Percentiles rank a stretch among this genome's conserved stretches.
phyloP scores from a whole-genome alignment of 2,888 invertebrate genomes.

The Sarcophaga carnaria region DNA sequence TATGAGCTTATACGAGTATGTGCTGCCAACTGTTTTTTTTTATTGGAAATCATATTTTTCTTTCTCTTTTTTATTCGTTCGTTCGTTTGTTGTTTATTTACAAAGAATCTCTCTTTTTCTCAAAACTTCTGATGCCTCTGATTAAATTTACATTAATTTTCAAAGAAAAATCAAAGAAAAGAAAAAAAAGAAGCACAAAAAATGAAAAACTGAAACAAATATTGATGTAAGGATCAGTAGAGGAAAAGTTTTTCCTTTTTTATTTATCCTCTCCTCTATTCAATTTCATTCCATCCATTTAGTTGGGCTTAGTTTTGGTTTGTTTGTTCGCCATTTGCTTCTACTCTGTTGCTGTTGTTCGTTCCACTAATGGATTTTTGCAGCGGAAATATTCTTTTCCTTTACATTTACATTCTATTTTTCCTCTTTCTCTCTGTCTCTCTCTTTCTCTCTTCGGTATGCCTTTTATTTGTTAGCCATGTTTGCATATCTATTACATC shows the following conservation, averaged over 20 bases:
- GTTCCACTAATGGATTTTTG: conserved; percentile 67
- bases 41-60: conserved; percentile 15
- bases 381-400: conserved; percentile 55
- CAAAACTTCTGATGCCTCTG: conserved; percentile 62
- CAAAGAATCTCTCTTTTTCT: conserved; percentile 57
- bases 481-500: conserved; percentile 68
- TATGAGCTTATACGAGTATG: conserved; percentile 64
- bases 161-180: conserved; percentile 7
- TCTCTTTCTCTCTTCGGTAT: neutral
- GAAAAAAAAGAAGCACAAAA: neutral
- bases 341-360: conserved; percentile 40
- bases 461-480: conserved; percentile 5
- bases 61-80: neutral
- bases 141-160: conserved; percentile 69
- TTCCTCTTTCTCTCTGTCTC: neutral
- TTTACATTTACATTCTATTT: neutral
- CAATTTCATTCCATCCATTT: conserved; percentile 27
- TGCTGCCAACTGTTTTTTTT: conserved; percentile 42
- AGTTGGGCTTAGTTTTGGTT: conserved; percentile 9
- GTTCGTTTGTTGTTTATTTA: conserved; percentile 55
- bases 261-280: conserved; percentile 23
- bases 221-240: neutral
- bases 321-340: conserved; percentile 39
- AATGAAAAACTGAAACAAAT: neutral
- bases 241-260: conserved; percentile 26